A percentile compares a stretch with the other conserved stretches of the same genome.
Conservation (phyloP, 2,797 vertebrate species). For the Etheostoma nigrum region DNA sequence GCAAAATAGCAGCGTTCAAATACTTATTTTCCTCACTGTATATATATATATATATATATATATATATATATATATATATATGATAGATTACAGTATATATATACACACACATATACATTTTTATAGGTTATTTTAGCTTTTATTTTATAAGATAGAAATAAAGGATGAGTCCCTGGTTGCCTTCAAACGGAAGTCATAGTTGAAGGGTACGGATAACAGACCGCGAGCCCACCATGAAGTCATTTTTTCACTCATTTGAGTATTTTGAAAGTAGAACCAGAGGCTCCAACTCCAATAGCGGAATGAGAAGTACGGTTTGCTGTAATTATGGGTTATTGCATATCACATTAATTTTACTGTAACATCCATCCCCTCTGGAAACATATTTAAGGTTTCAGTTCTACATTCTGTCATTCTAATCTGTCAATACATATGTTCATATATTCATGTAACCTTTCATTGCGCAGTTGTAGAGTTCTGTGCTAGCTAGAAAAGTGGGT, state of each 20-base stretch:
- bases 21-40: no score
- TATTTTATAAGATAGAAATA: background rate
- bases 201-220: slow-evolving; percentile 4
- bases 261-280: slow-evolving; percentile 28
- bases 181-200: slow-evolving; percentile 14
- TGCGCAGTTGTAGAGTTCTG: background rate
- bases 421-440: background rate
- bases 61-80: no score
- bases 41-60: no score
- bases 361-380: slow-evolving; percentile 1
- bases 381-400: background rate
- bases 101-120: background rate
- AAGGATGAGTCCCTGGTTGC: background rate
- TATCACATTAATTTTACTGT: slow-evolving; percentile 19
- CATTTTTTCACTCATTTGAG: slow-evolving; percentile 19
- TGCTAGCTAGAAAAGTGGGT: slow-evolving; percentile 33
- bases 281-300: slow-evolving; percentile 26
- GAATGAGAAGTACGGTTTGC: slow-evolving; percentile 26
- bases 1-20: no score
- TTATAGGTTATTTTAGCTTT: background rate
- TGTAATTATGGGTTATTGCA: slow-evolving; percentile 44
- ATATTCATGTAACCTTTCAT: slow-evolving; percentile 9
- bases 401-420: background rate
- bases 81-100: no score
- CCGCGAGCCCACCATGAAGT: slow-evolving; percentile 27